Evolutionary conservation across 2,888 invertebrate species (phyloP).

Genomic region (Cephonodes hylas): DNA sequence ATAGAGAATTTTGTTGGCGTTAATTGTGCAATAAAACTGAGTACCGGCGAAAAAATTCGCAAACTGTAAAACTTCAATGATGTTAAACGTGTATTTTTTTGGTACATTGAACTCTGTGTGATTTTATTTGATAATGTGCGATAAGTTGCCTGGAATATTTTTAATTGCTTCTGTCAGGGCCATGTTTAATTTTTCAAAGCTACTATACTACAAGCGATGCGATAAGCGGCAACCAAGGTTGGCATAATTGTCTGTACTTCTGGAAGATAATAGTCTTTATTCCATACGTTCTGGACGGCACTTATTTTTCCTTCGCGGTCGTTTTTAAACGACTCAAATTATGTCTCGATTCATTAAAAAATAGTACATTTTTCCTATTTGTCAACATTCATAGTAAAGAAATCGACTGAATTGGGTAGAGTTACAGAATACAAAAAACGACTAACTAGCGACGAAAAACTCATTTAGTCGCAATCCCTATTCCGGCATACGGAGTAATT

Average conservation of each 20-base stretch:
- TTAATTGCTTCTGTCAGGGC: no score
- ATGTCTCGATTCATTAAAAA: no score
- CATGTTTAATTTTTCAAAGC: no score
- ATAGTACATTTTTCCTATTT: no score
- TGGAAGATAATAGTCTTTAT: no score
- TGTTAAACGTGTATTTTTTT: background rate
- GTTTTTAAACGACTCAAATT: no score
- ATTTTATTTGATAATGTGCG: background rate
- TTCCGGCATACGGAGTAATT: background rate
- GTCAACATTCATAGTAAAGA: no score
- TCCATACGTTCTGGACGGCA: no score
- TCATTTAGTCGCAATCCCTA: background rate
- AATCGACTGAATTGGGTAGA: background rate
- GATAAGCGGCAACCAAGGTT: no score
- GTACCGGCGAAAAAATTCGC: background rate
- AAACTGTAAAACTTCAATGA: background rate
- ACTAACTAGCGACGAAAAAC: background rate
- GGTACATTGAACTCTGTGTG: slow-evolving; percentile 1
- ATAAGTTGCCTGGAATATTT: background rate
- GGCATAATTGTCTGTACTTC: no score
- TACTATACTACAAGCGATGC: no score
- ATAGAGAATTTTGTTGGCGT: slow-evolving; percentile 2
- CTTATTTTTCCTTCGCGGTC: no score
- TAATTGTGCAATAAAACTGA: slow-evolving; percentile 4
- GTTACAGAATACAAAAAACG: background rate